Conservation (phyloP, 2,797 vertebrate genomes). For the Microchirus variegatus region DNA sequence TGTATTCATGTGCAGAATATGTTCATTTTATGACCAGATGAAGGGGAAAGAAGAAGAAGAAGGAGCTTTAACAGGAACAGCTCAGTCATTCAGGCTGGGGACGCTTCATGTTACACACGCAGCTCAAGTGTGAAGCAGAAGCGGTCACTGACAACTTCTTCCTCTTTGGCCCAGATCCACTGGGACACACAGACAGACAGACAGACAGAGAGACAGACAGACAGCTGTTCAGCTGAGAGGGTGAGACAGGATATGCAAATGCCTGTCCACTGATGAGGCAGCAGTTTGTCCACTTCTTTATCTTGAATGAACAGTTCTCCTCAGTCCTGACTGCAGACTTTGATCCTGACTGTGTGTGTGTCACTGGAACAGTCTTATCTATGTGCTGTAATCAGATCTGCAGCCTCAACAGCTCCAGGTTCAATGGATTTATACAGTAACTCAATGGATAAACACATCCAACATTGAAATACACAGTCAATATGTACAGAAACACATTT, state of each 20-base stretch:
- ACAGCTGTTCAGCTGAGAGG: not conserved
- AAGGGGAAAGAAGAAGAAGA: not conserved
- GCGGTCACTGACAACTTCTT: constrained; percentile 26
- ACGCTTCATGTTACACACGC: too few relatives aligned
- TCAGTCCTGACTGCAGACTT: constrained; percentile 57
- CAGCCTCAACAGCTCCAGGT: too few relatives aligned
- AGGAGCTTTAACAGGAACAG: constrained; percentile 1
- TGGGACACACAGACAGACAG: constrained; percentile 29
- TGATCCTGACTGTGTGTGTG: constrained; percentile 58
- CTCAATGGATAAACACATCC: too few relatives aligned
- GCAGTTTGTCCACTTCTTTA: constrained; percentile 68
- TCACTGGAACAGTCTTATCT: constrained; percentile 55
- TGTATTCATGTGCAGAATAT: constrained; percentile 48
- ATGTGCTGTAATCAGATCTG: constrained; percentile 30
- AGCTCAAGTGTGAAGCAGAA: not conserved
- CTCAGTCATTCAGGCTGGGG: not conserved
- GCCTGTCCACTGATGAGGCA: constrained; percentile 54
- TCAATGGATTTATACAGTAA: too few relatives aligned
- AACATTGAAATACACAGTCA: too few relatives aligned
- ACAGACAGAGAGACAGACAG: too few relatives aligned
- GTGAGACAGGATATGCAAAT: constrained; percentile 57
- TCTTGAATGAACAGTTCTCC: constrained; percentile 36
- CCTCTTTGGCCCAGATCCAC: constrained; percentile 12
- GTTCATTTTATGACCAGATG: constrained; percentile 23
- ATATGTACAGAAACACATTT: too few relatives aligned